Evolutionary conservation across 2,113 vertebrate species (phyloP).

Genomic region (Elephas maximus): DNA sequence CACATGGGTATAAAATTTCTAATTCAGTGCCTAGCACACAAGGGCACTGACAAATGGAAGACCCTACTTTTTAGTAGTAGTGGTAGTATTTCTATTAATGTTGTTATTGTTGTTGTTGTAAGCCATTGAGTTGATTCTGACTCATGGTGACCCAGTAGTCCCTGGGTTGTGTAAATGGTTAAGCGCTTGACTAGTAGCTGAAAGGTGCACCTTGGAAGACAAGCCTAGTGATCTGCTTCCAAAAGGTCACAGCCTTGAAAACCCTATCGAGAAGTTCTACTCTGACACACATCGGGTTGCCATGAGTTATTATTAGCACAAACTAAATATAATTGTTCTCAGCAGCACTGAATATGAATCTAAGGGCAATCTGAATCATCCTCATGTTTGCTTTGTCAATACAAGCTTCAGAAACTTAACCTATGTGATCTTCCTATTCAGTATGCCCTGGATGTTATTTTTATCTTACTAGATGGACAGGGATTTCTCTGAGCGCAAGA

Average conservation of each 20-base stretch:
- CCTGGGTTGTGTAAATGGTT: no score
- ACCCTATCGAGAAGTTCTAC: no score
- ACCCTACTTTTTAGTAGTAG: background rate
- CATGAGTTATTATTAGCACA: background rate
- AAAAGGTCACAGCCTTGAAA: background rate
- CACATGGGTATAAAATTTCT: background rate
- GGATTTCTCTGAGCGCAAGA: background rate
- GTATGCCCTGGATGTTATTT: slow-evolving; percentile 10
- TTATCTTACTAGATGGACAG: background rate
- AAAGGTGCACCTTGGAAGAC: background rate
- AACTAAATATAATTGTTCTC: slow-evolving; percentile 5
- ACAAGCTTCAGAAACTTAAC: background rate
- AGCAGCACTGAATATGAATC: background rate
- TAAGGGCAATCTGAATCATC: background rate
- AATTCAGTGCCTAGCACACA: background rate
- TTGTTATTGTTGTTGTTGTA: background rate
- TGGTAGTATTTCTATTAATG: background rate
- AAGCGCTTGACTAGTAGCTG: background rate
- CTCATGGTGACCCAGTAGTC: no score
- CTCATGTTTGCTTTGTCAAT: background rate
- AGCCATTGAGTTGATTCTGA: no score
- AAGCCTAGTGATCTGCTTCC: no score
- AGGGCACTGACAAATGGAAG: background rate
- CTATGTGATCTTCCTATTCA: background rate
- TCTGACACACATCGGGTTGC: no score